Conservation (phyloP, 2,888 invertebrate genomes). For the Pollenia labialis region DNA sequence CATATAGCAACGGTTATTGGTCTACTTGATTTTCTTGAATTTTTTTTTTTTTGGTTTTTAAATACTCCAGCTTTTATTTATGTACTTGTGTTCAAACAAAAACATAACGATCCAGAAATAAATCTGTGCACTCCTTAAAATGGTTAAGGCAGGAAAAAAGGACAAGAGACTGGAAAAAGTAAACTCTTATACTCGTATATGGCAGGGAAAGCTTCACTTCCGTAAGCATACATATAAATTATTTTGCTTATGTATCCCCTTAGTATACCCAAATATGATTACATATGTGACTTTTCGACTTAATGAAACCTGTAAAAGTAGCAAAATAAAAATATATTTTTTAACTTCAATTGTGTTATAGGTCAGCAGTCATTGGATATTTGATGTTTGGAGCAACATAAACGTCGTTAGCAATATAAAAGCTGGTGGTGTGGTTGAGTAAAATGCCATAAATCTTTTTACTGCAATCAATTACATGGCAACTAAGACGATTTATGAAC, state of each 20-base stretch:
- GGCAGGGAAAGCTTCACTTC: constrained; percentile 43
- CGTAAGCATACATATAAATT: constrained; percentile 60
- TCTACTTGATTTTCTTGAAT: constrained; percentile 43
- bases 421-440: constrained; percentile 44
- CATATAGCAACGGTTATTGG: constrained; percentile 41
- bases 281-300: constrained; percentile 17
- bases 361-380: constrained; percentile 55
- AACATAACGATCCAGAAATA: constrained; percentile 21
- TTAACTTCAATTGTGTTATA: constrained; percentile 53
- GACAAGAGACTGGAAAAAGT: constrained; percentile 10
- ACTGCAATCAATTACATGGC: constrained; percentile 70
- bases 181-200: constrained; percentile 7
- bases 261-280: background rate
- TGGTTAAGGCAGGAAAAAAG: constrained; percentile 17
- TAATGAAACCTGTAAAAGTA: constrained; percentile 28
- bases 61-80: background rate
- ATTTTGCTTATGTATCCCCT: constrained; percentile 23
- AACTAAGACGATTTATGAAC: constrained; percentile 66
- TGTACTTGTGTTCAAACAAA: background rate
- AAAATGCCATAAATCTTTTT: constrained; percentile 67
- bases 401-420: constrained; percentile 2
- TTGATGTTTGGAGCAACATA: constrained; percentile 33
- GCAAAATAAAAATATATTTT: constrained; percentile 2
- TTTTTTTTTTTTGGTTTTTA: background rate
- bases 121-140: constrained; percentile 9